A percentile compares a stretch with the other conserved stretches of the same genome.
phyloP scores from a whole-genome alignment of 1,140 invertebrate species.

The Brachionus calyciflorus region DNA sequence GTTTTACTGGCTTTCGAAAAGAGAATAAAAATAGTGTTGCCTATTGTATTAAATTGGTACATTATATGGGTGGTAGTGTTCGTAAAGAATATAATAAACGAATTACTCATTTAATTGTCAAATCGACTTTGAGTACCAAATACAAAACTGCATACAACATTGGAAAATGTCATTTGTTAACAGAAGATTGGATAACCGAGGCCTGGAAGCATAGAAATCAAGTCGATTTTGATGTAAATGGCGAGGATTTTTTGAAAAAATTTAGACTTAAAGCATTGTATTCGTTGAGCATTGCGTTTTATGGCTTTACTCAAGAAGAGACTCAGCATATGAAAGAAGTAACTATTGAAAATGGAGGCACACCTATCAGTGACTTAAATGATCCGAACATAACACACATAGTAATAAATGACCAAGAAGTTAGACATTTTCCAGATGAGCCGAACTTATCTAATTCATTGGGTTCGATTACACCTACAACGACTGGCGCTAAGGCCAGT shows the following conservation, averaged over 20 bases:
- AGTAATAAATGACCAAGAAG: constrained; percentile 65
- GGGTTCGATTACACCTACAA: constrained; percentile 51
- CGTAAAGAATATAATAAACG: constrained; percentile 79
- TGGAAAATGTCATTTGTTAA: constrained; percentile 76
- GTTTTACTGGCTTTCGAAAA: constrained; percentile 42
- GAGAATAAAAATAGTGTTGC: constrained; percentile 38
- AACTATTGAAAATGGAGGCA: constrained; percentile 75
- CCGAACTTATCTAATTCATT: constrained; percentile 39
- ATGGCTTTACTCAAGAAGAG: constrained; percentile 82
- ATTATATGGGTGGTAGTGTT: constrained; percentile 89
- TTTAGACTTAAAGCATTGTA: constrained; percentile 82
- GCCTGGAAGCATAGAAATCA: constrained; percentile 75
- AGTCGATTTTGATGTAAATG: constrained; percentile 67
- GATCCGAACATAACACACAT: constrained; percentile 83
- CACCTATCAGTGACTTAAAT: constrained; percentile 69
- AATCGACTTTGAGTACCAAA: constrained; percentile 79
- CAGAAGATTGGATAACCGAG: constrained; percentile 77
- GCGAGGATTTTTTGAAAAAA: constrained; percentile 63
- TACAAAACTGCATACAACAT: constrained; percentile 76
- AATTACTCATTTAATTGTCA: constrained; percentile 87
- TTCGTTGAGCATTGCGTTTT: constrained; percentile 78
- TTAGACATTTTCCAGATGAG: constrained; percentile 50
- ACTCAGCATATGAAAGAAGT: constrained; percentile 84
- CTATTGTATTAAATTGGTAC: constrained; percentile 65
- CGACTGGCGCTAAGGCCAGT: constrained; percentile 50